Percentiles rank a stretch among this genome's conserved stretches.
phyloP scores from a whole-genome alignment of 2,113 vertebrate species.

The cat (Felis catus) region F.catus_Fca126_mat1.0 CM031421.1:62730501-62731000 shows the following conservation, averaged over 20 bases:
- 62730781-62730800: not conserved
- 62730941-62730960: not conserved
- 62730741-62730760: not conserved
- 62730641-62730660: not conserved
- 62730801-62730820: not conserved
- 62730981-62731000: not conserved
- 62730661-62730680: not conserved
- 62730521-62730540: not conserved
- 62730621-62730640: not conserved
- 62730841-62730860: not conserved
- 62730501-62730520: not conserved
- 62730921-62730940: not conserved
- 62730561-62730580: not conserved
- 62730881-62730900: not conserved
- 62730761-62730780: not conserved
- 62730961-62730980: not conserved
- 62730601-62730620: not conserved
- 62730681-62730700: not conserved
- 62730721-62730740: not conserved
- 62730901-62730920: not conserved
- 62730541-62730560: not conserved
- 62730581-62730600: not conserved
- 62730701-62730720: not conserved
- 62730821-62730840: not conserved
- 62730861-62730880: not conserved